Conservation (phyloP, 2,797 vertebrate genomes). For the Chelon auratus region DNA sequence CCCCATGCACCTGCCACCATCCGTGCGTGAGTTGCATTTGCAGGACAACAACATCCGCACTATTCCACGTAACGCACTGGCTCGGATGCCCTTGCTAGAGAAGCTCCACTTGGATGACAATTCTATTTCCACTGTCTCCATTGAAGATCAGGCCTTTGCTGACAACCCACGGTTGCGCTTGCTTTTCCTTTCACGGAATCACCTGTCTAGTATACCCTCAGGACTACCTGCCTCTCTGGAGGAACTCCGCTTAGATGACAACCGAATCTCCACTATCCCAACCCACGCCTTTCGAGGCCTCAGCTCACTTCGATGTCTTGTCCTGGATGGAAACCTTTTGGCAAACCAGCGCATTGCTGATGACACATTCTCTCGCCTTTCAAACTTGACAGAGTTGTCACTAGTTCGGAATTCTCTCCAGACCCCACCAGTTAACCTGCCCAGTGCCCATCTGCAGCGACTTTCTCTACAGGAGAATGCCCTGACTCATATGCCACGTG, state of each 20-base stretch:
- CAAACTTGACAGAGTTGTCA: constrained; percentile 93
- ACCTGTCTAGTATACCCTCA: constrained; percentile 94
- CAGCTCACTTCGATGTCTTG: constrained; percentile 88
- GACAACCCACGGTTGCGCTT: constrained; percentile 89
- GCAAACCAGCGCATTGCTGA: constrained; percentile 96
- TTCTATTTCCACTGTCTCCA: constrained; percentile 95
- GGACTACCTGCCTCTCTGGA: constrained; percentile 93
- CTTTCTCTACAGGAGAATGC: constrained; percentile 94
- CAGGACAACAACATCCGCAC: constrained; percentile 96
- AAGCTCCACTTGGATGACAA: constrained; percentile 96
- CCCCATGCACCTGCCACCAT: constrained; percentile 90
- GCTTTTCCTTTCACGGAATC: constrained; percentile 95
- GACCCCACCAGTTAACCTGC: constrained; percentile 93
- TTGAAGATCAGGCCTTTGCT: constrained; percentile 95
- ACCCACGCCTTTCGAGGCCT: constrained; percentile 93
- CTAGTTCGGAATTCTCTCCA: constrained; percentile 92
- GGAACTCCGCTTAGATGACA: constrained; percentile 94
- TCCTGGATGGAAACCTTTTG: constrained; percentile 95
- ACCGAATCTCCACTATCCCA: constrained; percentile 95
- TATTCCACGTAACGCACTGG: constrained; percentile 88
- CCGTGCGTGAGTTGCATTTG: constrained; percentile 93
- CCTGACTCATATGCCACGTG: constrained; percentile 91
- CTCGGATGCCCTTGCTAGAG: constrained; percentile 91
- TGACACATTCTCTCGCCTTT: constrained; percentile 91
- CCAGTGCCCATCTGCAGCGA: constrained; percentile 88